phyloP scores from a whole-genome alignment of 2,888 invertebrate genomes.

The Clanis bilineata region DNA sequence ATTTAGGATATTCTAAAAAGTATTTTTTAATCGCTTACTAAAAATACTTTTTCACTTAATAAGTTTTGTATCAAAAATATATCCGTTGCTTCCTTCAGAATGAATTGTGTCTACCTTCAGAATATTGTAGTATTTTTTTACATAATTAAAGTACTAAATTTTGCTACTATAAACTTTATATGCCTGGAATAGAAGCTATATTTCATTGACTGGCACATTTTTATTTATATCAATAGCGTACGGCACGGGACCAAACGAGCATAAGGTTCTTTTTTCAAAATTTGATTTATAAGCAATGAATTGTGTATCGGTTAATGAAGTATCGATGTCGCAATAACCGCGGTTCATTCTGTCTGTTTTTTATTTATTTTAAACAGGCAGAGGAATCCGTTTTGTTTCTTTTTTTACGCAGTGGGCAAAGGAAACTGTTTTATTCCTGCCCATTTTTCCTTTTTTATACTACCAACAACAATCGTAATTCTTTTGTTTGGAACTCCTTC shows the following conservation, averaged over 20 bases:
- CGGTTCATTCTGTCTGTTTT: slow-evolving; percentile 26
- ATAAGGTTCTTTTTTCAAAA: slow-evolving; percentile 59
- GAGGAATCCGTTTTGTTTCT: background rate
- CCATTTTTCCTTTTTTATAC: slow-evolving; percentile 19
- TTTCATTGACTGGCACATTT: slow-evolving; percentile 21
- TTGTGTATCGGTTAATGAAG: slow-evolving; percentile 69
- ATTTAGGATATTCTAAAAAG: too few species aligned
- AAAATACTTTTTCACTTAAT: too few species aligned
- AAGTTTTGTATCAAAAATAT: background rate
- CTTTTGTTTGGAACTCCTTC: slow-evolving; percentile 40
- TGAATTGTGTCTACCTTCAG: too few species aligned
- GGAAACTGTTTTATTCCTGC: slow-evolving; percentile 26
- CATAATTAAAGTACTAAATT: background rate
- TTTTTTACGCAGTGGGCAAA: slow-evolving; percentile 16
- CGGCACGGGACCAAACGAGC: slow-evolving; percentile 66
- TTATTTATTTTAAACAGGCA: slow-evolving; percentile 34
- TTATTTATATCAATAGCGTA: slow-evolving; percentile 52
- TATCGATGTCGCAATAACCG: slow-evolving; percentile 61
- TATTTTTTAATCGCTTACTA: too few species aligned
- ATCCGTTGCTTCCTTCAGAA: background rate
- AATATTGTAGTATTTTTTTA: background rate
- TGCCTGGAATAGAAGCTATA: background rate
- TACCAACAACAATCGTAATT: slow-evolving; percentile 43
- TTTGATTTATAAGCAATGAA: slow-evolving; percentile 72
- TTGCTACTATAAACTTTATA: background rate